These are phyloP conservation scores for Acanthurus lineatus DNA, from an alignment of 2,797 vertebrate genomes.

Conservation along the genomic window DNA sequence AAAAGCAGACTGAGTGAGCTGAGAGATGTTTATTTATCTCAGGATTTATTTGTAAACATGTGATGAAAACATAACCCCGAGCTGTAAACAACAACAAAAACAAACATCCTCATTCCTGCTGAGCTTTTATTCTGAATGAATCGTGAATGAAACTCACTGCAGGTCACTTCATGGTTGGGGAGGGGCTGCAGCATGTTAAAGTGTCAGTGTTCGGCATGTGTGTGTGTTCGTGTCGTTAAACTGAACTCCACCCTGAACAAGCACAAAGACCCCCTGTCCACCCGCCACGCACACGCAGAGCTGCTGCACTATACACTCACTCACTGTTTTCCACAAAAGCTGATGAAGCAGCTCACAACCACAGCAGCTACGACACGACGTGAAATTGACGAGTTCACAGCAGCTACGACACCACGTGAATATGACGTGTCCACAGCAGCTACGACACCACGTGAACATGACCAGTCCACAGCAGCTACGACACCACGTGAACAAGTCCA, in stretches of 20 bases:
- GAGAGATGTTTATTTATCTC: not conserved
- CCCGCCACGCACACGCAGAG: not conserved
- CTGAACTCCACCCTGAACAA: conserved; percentile 56
- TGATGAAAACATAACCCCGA: not conserved
- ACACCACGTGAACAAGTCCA: no score
- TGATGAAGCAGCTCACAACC: no score
- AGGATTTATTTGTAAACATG: not conserved
- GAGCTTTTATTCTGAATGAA: conserved; percentile 14
- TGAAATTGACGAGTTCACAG: no score
- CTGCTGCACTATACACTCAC: not conserved
- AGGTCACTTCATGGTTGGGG: conserved; percentile 26
- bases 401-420: no score
- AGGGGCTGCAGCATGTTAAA: conserved; percentile 37
- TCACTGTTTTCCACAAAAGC: not conserved
- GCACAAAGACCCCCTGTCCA: conserved; percentile 75
- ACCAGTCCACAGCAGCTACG: no score
- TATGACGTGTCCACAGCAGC: no score
- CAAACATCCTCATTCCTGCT: not conserved
- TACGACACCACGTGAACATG: no score
- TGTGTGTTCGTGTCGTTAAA: conserved; percentile 58
- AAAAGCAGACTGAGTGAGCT: not conserved
- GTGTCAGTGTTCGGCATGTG: conserved; percentile 34
- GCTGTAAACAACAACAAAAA: not conserved
- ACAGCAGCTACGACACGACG: no score
- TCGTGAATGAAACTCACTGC: conserved; percentile 39